Evolutionary conservation across 2,113 vertebrate genomes (phyloP).

Genomic region (Apodemus sylvaticus): DNA sequence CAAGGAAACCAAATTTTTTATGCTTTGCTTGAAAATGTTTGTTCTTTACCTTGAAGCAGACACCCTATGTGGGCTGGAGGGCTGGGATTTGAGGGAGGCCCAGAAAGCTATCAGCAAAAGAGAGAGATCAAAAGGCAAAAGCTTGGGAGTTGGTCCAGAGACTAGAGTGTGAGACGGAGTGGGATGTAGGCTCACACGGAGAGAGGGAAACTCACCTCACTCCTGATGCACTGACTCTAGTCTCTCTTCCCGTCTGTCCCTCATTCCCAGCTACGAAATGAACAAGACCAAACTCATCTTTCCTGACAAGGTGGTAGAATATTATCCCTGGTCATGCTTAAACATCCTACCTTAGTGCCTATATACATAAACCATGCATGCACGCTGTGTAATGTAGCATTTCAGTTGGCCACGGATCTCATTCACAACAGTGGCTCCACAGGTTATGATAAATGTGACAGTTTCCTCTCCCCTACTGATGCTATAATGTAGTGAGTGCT

Average conservation of each 20-base stretch:
- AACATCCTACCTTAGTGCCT: not conserved
- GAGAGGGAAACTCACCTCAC: not conserved
- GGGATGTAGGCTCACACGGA: too few relatives aligned
- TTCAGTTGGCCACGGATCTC: not conserved
- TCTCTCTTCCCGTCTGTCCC: not conserved
- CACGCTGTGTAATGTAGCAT: not conserved
- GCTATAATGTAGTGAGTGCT: not conserved
- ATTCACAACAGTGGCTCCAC: not conserved
- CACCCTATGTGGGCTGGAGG: not conserved
- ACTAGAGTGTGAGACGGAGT: not conserved
- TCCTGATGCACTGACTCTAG: not conserved
- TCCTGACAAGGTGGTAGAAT: not conserved
- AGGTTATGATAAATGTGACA: not conserved
- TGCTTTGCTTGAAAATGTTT: conserved; percentile 10
- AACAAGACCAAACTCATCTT: not conserved
- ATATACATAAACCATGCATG: too few relatives aligned
- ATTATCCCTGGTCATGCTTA: not conserved
- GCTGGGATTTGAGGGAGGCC: not conserved
- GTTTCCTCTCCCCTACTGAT: not conserved
- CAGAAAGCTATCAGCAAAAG: too few relatives aligned
- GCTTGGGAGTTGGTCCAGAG: not conserved
- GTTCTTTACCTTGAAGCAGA: conserved; percentile 31
- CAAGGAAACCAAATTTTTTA: conserved; percentile 44
- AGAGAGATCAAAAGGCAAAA: not conserved
- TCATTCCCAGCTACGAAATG: not conserved